phyloP scores from a whole-genome alignment of 2,113 vertebrate species.

The Paraplagusia blochii region DNA sequence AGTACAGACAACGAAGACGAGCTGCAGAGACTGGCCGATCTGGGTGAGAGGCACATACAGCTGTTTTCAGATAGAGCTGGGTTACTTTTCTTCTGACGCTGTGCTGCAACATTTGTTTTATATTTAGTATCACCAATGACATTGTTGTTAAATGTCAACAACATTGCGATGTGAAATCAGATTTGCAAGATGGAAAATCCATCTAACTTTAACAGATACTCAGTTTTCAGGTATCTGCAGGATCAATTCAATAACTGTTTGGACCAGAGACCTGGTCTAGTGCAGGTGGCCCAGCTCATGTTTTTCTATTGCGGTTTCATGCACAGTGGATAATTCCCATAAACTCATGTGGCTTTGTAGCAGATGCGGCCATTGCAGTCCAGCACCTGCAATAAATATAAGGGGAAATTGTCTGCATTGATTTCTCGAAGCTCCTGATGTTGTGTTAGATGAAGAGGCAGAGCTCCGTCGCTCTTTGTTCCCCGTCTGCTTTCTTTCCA shows the following conservation, averaged over 20 bases:
- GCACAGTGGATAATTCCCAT: constrained; percentile 13
- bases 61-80: too few species aligned
- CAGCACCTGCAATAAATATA: constrained; percentile 19
- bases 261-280: neutral
- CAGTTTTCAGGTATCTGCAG: too few species aligned
- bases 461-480: constrained; percentile 10
- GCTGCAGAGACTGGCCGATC: constrained; percentile 87
- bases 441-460: constrained; percentile 4
- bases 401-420: constrained; percentile 1
- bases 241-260: neutral
- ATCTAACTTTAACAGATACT: too few species aligned
- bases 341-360: constrained; percentile 6
- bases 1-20: constrained; percentile 93
- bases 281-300: constrained; percentile 19
- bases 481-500: neutral
- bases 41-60: constrained; percentile 79
- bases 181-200: too few species aligned
- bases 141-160: too few species aligned
- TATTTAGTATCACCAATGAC: too few species aligned
- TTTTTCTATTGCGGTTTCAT: constrained; percentile 5
- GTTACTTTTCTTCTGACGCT: too few species aligned
- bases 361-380: neutral
- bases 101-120: too few species aligned
- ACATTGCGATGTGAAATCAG: too few species aligned
- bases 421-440: neutral